These are phyloP conservation scores for Balaeniceps rex DNA, from an alignment of 2,113 vertebrate species.

Conservation along the genomic window DNA sequence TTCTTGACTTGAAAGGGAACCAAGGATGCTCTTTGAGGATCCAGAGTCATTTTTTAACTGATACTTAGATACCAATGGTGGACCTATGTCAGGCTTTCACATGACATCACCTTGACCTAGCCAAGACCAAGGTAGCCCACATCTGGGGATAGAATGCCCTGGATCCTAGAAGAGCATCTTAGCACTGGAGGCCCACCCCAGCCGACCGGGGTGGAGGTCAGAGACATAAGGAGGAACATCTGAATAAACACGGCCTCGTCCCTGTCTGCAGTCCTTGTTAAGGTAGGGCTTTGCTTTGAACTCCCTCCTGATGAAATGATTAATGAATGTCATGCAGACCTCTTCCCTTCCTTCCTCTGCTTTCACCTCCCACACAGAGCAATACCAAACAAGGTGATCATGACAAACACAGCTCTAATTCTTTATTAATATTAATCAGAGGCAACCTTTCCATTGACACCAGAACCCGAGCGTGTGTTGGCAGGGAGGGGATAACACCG, in stretches of 20 bases:
- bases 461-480: slow-evolving; percentile 43
- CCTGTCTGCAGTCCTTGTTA: neutral
- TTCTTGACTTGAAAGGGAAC: neutral
- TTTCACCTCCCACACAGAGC: slow-evolving; percentile 39
- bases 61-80: neutral
- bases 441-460: slow-evolving; percentile 66
- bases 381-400: slow-evolving; percentile 58
- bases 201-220: neutral
- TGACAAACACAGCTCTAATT: slow-evolving; percentile 70
- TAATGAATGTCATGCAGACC: slow-evolving; percentile 51
- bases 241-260: neutral
- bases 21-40: neutral
- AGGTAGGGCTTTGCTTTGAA: slow-evolving; percentile 50
- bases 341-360: slow-evolving; percentile 29
- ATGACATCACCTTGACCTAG: neutral
- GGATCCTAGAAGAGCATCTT: neutral
- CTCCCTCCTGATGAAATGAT: slow-evolving; percentile 55
- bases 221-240: neutral
- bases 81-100: neutral
- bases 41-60: neutral
- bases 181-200: neutral
- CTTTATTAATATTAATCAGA: slow-evolving; percentile 78
- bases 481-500: slow-evolving; percentile 53
- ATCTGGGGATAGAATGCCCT: neutral
- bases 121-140: neutral